phyloP scores from a whole-genome alignment of 1,140 invertebrate species.

The Apis florea region DNA sequence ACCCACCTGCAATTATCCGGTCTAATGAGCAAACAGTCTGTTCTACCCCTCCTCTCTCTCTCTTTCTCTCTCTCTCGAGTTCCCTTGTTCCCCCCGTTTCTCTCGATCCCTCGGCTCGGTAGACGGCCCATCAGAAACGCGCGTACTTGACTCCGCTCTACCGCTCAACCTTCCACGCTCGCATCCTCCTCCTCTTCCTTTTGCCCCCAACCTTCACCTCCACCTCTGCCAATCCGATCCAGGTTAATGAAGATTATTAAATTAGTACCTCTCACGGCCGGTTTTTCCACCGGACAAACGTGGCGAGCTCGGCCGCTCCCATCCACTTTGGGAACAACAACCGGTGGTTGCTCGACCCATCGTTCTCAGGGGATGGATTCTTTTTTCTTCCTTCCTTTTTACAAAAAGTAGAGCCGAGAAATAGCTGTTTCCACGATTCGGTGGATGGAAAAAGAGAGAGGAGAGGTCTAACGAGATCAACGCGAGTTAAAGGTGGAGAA shows the following conservation, averaged over 20 bases:
- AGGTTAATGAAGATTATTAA: conserved; percentile 75
- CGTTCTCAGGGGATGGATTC: too few species aligned
- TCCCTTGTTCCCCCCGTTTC: conserved; percentile 43
- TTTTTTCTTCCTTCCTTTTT: too few species aligned
- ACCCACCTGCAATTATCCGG: conserved; percentile 77
- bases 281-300: conserved; percentile 53
- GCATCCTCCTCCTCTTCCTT: conserved; percentile 46
- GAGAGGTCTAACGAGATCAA: too few species aligned
- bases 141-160: conserved; percentile 63
- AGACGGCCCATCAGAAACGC: conserved; percentile 61
- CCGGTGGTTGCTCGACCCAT: too few species aligned
- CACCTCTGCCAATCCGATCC: conserved; percentile 17
- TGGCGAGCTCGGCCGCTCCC: conserved; percentile 19
- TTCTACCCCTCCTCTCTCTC: conserved; percentile 44
- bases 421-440: too few species aligned
- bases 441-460: too few species aligned
- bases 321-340: conserved; percentile 24
- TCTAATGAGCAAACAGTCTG: conserved; percentile 79
- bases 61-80: conserved; percentile 3
- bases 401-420: too few species aligned
- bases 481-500: too few species aligned
- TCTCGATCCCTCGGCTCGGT: conserved; percentile 52
- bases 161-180: conserved; percentile 61
- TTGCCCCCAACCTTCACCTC: conserved; percentile 29
- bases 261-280: conserved; percentile 70